These are phyloP conservation scores for Myotis planiceps DNA, from an alignment of 2,797 vertebrate species.

Conservation along the genomic window DNA sequence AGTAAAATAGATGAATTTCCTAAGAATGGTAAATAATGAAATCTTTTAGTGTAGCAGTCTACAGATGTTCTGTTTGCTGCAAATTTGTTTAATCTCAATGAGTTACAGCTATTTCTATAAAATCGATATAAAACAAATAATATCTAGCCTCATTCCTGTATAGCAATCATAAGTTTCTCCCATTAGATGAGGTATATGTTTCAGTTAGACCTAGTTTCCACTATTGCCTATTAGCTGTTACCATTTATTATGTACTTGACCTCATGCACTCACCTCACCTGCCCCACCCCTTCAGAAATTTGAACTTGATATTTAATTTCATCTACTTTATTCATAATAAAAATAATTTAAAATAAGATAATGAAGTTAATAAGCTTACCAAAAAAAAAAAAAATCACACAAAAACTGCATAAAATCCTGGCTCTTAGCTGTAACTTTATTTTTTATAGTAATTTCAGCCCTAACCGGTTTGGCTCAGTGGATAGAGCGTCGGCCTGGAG, in stretches of 20 bases:
- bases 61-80: neutral
- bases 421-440: neutral
- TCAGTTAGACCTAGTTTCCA: conserved; percentile 19
- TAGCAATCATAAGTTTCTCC: neutral
- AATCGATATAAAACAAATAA: neutral
- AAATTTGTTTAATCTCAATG: conserved; percentile 26
- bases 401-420: conserved; percentile 30
- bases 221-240: neutral
- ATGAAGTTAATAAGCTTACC: neutral
- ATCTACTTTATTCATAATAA: neutral
- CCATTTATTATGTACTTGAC: neutral
- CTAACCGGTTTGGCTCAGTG: no score
- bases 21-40: conserved; percentile 8
- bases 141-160: neutral
- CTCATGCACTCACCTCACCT: neutral
- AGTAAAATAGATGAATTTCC: neutral
- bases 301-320: neutral
- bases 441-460: no score
- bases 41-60: neutral
- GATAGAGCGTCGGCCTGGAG: no score
- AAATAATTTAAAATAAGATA: conserved; percentile 4
- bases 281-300: neutral
- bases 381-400: neutral
- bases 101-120: conserved; percentile 28
- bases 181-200: neutral